Evolutionary conservation across 1,140 invertebrate genomes (phyloP).

Genomic region (Drosophila ambigua): DNA sequence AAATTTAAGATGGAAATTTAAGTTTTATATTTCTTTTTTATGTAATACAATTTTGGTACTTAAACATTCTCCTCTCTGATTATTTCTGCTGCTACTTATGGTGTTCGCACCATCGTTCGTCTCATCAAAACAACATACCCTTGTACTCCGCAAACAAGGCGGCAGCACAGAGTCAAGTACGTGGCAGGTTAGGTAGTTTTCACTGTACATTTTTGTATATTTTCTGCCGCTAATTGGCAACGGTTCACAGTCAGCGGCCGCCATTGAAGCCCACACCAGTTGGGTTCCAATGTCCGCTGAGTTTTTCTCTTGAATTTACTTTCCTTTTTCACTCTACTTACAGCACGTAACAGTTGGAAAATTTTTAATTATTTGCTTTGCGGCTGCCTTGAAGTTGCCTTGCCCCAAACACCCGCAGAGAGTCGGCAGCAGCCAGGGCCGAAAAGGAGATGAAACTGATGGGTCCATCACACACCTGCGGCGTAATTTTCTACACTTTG

Average conservation of each 20-base stretch:
- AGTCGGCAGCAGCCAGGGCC: background rate
- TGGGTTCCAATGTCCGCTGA: slow-evolving; percentile 8
- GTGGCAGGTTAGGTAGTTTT: background rate
- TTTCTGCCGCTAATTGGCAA: slow-evolving; percentile 46
- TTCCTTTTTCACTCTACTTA: slow-evolving; percentile 3
- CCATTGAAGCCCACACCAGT: too few relatives aligned
- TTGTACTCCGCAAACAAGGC: too few relatives aligned
- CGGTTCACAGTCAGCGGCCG: slow-evolving; percentile 4
- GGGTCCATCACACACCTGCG: slow-evolving; percentile 54
- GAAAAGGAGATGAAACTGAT: slow-evolving; percentile 12
- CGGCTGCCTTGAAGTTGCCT: slow-evolving; percentile 33
- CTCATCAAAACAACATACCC: too few relatives aligned
- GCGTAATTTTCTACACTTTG: slow-evolving; percentile 72
- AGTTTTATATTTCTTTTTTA: too few relatives aligned
- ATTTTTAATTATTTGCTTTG: slow-evolving; percentile 48
- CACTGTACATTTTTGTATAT: slow-evolving; percentile 5
- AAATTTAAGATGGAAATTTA: too few relatives aligned
- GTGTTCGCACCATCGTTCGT: too few relatives aligned
- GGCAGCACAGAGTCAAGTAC: too few relatives aligned
- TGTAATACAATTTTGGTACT: too few relatives aligned
- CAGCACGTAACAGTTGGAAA: slow-evolving; percentile 1
- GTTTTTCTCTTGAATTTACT: slow-evolving; percentile 24
- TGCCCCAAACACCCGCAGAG: too few relatives aligned
- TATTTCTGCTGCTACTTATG: too few relatives aligned
- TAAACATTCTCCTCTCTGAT: too few relatives aligned